These are phyloP conservation scores for Poecilus cupreus DNA, from an alignment of 2,888 invertebrate genomes.

Conservation along the genomic window DNA sequence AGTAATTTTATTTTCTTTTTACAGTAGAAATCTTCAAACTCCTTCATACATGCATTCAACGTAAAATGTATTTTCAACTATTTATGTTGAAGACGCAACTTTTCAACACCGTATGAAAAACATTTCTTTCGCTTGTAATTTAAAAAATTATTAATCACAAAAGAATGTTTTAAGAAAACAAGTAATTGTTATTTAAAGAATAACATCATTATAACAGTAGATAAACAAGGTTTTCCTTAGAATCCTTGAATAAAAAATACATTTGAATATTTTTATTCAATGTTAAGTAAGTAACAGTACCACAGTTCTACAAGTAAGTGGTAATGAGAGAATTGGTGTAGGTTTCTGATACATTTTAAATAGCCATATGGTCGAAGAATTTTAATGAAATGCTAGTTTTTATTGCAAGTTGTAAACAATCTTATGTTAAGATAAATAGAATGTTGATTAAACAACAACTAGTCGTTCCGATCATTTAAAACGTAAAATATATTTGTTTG, in stretches of 20 bases:
- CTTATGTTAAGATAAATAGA: conserved; percentile 6
- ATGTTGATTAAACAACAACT: conserved; percentile 30
- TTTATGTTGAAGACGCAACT: too few relatives aligned
- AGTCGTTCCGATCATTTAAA: too few relatives aligned
- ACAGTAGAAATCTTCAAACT: too few relatives aligned
- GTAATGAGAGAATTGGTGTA: conserved; percentile 22
- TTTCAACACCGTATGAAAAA: too few relatives aligned
- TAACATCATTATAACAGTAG: conserved; percentile 19
- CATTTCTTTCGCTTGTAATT: too few relatives aligned
- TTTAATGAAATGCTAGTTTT: conserved; percentile 8
- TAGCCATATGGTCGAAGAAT: conserved; percentile 15
- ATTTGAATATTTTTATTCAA: conserved; percentile 37
- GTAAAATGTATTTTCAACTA: too few relatives aligned
- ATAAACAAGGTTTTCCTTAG: conserved; percentile 37
- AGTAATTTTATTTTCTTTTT: too few relatives aligned
- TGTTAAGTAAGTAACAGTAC: conserved; percentile 29
- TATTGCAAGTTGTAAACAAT: conserved; percentile 5
- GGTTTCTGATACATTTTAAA: neutral
- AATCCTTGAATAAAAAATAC: conserved; percentile 39
- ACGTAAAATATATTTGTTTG: too few relatives aligned
- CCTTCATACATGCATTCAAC: too few relatives aligned
- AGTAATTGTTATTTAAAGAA: conserved; percentile 26
- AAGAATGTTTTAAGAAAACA: neutral
- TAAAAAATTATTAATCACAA: neutral
- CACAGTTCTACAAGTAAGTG: too few relatives aligned